phyloP scores from a whole-genome alignment of 2,113 vertebrate species.

The Oncorhynchus clarkii region DNA sequence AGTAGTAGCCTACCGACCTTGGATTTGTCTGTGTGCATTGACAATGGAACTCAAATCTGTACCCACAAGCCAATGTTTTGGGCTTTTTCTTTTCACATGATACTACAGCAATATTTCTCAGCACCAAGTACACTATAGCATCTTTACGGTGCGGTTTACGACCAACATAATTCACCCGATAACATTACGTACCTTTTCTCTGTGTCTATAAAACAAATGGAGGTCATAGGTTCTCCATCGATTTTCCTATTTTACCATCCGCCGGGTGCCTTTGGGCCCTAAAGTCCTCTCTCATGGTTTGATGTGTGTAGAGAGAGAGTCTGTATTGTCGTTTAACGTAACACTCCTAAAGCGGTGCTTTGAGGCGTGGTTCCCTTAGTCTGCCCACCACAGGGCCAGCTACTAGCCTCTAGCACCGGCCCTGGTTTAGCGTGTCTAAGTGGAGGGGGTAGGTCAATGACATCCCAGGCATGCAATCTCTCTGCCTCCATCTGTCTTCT shows the following conservation, averaged over 20 bases:
- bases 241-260: conserved; percentile 22
- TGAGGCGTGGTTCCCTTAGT: not conserved
- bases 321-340: not conserved
- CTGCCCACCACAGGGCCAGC: not conserved
- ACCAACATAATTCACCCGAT: conserved; percentile 20
- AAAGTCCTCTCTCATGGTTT: not conserved
- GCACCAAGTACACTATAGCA: not conserved
- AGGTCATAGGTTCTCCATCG: conserved; percentile 26
- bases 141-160: conserved; percentile 26
- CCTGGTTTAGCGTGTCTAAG: conserved; percentile 35
- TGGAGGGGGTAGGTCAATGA: conserved; percentile 30
- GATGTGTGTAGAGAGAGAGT: not conserved
- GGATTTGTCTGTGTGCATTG: too few relatives aligned
- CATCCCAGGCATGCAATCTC: conserved; percentile 26
- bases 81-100: conserved; percentile 42
- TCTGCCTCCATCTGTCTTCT: conserved; percentile 32
- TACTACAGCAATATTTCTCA: conserved; percentile 20
- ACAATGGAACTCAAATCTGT: too few relatives aligned
- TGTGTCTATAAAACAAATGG: conserved; percentile 32
- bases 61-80: conserved; percentile 21
- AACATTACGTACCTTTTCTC: conserved; percentile 10
- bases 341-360: not conserved
- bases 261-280: not conserved
- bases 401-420: not conserved
- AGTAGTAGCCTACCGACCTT: too few relatives aligned